A percentile compares a stretch with the other conserved stretches of the same genome.
Evolutionary conservation across 2,888 invertebrate genomes (phyloP).

Genomic region (Ceratothoa steindachneri): DNA sequence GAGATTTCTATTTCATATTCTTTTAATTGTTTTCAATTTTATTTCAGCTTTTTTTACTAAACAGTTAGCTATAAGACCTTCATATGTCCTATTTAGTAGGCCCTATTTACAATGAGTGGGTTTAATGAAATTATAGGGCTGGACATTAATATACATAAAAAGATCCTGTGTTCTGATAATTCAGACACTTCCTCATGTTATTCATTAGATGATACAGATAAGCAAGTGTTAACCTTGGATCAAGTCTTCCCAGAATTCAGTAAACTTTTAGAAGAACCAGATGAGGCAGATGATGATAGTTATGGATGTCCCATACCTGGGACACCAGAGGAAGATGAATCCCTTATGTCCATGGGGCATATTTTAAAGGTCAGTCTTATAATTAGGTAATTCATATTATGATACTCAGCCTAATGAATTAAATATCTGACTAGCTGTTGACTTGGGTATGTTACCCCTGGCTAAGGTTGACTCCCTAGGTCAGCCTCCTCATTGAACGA

Average conservation of each 20-base stretch:
- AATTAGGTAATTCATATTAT: no score
- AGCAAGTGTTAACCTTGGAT: neutral
- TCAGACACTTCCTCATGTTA: constrained; percentile 4
- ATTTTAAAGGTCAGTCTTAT: constrained; percentile 6
- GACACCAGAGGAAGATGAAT: constrained; percentile 43
- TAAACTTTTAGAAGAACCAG: constrained; percentile 28
- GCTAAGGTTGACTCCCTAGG: no score
- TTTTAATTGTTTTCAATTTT: no score
- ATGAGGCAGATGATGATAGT: constrained; percentile 38
- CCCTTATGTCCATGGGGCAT: constrained; percentile 28
- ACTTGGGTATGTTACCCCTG: no score
- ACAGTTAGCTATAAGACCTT: no score
- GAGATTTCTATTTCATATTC: no score
- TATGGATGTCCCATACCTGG: constrained; percentile 45
- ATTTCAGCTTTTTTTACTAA: no score
- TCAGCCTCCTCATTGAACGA: no score
- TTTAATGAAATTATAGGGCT: constrained; percentile 36
- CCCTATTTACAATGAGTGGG: constrained; percentile 24
- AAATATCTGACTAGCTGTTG: no score
- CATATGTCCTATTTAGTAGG: neutral
- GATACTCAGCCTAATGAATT: no score
- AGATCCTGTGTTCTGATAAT: constrained; percentile 24
- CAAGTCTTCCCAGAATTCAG: constrained; percentile 41
- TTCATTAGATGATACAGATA: neutral
- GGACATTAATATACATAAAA: constrained; percentile 24